Evolutionary conservation across 2,888 invertebrate genomes (phyloP).

Genomic region (Lottia scabra): DNA sequence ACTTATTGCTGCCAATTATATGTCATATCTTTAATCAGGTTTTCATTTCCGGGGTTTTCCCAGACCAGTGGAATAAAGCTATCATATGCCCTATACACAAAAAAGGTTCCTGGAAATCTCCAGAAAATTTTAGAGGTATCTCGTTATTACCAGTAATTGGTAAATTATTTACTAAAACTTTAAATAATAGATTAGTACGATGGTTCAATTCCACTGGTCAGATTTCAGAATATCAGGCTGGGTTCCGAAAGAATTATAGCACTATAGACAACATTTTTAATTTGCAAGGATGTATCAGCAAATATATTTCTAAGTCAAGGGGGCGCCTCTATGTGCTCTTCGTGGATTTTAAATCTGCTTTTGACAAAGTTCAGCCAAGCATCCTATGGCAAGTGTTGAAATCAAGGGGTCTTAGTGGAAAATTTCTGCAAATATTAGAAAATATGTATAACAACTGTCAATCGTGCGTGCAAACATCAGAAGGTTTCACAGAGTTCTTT

Average conservation of each 20-base stretch:
- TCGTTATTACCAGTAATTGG: background rate
- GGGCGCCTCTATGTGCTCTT: background rate
- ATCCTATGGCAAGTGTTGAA: background rate
- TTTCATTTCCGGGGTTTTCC: conserved; percentile 7
- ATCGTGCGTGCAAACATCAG: too few relatives aligned
- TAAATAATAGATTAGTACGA: background rate
- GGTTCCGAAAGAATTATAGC: background rate
- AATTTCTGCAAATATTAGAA: background rate
- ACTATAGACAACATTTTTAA: background rate
- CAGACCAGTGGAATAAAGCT: background rate
- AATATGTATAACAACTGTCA: conserved; percentile 10
- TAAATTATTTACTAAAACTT: background rate
- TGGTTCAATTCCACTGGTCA: background rate
- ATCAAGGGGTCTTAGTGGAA: background rate
- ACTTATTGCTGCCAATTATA: conserved; percentile 2
- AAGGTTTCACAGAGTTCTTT: too few relatives aligned
- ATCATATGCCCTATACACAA: background rate
- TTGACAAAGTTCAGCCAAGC: background rate
- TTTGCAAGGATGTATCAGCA: background rate
- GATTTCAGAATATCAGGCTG: background rate
- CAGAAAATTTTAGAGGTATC: background rate
- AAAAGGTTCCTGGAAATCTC: background rate
- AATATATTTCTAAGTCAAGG: background rate
- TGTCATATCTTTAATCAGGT: background rate
- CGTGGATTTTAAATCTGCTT: background rate